phyloP scores from a whole-genome alignment of 2,113 vertebrate genomes.

The Callorhinus ursinus region DNA sequence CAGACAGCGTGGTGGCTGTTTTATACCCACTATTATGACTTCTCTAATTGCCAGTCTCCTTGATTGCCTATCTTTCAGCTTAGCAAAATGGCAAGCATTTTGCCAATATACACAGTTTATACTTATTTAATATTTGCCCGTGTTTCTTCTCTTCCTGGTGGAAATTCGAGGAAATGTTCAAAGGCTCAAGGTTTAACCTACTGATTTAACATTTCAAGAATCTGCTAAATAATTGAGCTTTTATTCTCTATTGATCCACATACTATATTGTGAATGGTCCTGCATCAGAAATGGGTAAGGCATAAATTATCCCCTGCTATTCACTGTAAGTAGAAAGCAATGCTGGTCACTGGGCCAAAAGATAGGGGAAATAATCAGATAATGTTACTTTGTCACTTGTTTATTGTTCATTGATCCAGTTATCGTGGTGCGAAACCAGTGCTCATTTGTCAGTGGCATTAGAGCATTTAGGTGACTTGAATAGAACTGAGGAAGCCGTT shows the following conservation, averaged over 20 bases:
- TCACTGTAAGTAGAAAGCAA: neutral
- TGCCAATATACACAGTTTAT: slow-evolving; percentile 15
- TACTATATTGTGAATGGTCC: neutral
- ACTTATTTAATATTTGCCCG: slow-evolving; percentile 10
- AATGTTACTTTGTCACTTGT: neutral
- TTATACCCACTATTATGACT: neutral
- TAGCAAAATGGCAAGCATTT: slow-evolving; percentile 45
- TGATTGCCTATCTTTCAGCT: neutral
- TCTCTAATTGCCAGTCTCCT: neutral
- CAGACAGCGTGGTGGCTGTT: neutral
- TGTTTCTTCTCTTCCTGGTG: slow-evolving; percentile 12
- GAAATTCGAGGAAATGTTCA: slow-evolving; percentile 24
- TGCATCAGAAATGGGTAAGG: slow-evolving; percentile 21
- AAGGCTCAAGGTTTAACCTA: slow-evolving; percentile 22
- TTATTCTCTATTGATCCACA: neutral
- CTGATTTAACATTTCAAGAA: slow-evolving; percentile 30
- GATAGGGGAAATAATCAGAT: neutral
- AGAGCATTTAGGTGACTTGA: neutral
- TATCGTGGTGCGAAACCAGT: neutral
- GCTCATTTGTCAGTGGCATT: neutral
- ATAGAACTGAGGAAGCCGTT: neutral
- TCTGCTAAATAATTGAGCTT: neutral
- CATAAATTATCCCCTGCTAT: neutral
- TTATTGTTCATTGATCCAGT: neutral
- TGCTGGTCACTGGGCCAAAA: neutral